phyloP scores from a whole-genome alignment of 2,888 invertebrate species.

The Eupithecia subumbrata region DNA sequence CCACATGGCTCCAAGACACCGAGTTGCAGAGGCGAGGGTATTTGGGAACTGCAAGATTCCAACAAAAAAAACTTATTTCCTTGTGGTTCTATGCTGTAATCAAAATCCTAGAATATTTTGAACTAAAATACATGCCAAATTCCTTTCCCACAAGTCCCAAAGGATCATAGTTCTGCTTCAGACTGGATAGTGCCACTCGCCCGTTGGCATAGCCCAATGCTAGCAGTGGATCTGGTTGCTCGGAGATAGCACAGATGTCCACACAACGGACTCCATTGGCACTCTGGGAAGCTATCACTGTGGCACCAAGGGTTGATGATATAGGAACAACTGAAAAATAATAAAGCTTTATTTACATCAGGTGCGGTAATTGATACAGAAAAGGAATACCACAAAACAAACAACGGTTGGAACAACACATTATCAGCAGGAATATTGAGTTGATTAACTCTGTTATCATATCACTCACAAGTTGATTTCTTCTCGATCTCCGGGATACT shows the following conservation, averaged over 20 bases:
- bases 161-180: slow-evolving; percentile 88
- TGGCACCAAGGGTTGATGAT: slow-evolving; percentile 88
- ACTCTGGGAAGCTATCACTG: slow-evolving; percentile 89
- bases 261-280: slow-evolving; percentile 94
- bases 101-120: background rate
- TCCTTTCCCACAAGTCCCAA: slow-evolving; percentile 89
- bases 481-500: slow-evolving; percentile 84
- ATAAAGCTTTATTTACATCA: background rate
- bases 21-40: slow-evolving; percentile 94
- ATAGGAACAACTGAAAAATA: slow-evolving; percentile 85
- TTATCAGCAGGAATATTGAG: background rate
- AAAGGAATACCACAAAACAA: background rate
- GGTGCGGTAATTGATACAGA: background rate
- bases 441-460: slow-evolving; percentile 31
- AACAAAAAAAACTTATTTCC: background rate
- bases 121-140: slow-evolving; percentile 83
- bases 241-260: slow-evolving; percentile 90
- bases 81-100: background rate
- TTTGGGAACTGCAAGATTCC: slow-evolving; percentile 86
- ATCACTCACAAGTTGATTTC: slow-evolving; percentile 72
- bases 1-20: slow-evolving; percentile 93
- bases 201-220: slow-evolving; percentile 96
- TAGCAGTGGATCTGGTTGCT: slow-evolving; percentile 90
- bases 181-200: slow-evolving; percentile 91
- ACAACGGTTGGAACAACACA: background rate